Evolutionary conservation across 2,797 vertebrate species (phyloP).

Genomic region (Hyperoplus lanceolatus): DNA sequence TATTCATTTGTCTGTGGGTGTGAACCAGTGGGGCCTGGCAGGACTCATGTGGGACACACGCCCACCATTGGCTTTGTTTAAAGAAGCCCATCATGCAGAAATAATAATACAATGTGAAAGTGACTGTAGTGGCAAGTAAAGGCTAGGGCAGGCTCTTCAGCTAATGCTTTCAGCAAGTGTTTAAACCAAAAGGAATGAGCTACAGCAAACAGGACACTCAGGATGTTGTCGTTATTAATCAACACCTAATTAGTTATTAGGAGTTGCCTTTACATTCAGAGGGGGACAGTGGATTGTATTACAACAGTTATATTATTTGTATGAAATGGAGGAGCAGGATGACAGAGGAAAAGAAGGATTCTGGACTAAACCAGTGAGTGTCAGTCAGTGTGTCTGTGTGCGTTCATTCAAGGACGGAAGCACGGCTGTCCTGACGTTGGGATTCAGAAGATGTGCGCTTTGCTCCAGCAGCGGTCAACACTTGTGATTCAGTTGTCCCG

Average conservation of each 20-base stretch:
- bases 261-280: conserved; percentile 17
- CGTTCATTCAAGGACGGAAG: not conserved
- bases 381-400: not conserved
- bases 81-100: conserved; percentile 12
- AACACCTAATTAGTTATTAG: not conserved
- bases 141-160: not conserved
- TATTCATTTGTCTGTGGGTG: conserved; percentile 75
- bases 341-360: not conserved
- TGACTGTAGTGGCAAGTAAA: not conserved
- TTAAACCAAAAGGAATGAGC: conserved; percentile 2
- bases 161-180: conserved; percentile 8
- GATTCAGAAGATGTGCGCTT: conserved; percentile 44
- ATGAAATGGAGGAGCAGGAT: not conserved
- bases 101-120: conserved; percentile 6
- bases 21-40: conserved; percentile 9
- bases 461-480: conserved; percentile 55
- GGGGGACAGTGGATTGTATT: not conserved
- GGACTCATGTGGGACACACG: conserved; percentile 1
- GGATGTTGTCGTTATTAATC: conserved; percentile 14
- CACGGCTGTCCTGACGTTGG: not conserved
- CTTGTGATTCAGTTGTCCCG: conserved; percentile 34
- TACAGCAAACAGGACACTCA: conserved; percentile 5
- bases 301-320: not conserved
- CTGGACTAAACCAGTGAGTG: not conserved
- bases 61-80: not conserved